Percentiles rank a stretch among this genome's conserved stretches.
Evolutionary conservation across 2,888 invertebrate genomes (phyloP).

Genomic region (Epicampocera succincta): DNA sequence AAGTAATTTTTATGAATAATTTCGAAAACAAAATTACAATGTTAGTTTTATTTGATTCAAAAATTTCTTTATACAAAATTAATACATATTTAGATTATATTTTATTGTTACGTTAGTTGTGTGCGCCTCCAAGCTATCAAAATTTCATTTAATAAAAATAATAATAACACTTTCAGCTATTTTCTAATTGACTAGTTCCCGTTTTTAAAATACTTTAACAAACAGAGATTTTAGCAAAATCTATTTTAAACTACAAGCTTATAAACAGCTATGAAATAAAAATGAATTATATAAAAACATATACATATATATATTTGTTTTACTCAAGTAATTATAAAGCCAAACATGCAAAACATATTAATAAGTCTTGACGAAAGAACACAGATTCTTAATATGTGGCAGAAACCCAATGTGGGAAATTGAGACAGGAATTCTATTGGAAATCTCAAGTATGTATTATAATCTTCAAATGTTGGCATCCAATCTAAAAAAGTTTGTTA

Average conservation of each 20-base stretch:
- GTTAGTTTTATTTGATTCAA: constrained; percentile 4
- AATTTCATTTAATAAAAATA: constrained; percentile 56
- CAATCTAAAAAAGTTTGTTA: no score
- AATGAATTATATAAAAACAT: constrained; percentile 20
- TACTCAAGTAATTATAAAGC: no score
- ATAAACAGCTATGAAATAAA: constrained; percentile 26
- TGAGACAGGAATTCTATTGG: no score
- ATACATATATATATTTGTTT: not conserved
- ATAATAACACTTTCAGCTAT: not conserved
- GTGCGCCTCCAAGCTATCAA: constrained; percentile 24
- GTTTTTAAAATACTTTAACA: not conserved
- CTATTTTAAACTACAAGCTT: not conserved
- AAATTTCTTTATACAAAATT: constrained; percentile 1
- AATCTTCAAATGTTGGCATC: no score
- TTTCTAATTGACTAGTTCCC: constrained; percentile 14
- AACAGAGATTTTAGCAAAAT: not conserved
- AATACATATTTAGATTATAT: constrained; percentile 27
- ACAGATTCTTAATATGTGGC: no score
- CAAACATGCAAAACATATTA: no score
- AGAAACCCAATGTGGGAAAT: no score
- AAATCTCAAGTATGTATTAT: no score
- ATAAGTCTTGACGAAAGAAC: no score
- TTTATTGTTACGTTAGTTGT: constrained; percentile 33
- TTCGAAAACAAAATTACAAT: constrained; percentile 13
- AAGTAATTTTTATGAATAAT: constrained; percentile 10